Base-by-base conservation (phyloP, 2,797 vertebrate genomes). In the Coranthus polyacanthus region DNA sequence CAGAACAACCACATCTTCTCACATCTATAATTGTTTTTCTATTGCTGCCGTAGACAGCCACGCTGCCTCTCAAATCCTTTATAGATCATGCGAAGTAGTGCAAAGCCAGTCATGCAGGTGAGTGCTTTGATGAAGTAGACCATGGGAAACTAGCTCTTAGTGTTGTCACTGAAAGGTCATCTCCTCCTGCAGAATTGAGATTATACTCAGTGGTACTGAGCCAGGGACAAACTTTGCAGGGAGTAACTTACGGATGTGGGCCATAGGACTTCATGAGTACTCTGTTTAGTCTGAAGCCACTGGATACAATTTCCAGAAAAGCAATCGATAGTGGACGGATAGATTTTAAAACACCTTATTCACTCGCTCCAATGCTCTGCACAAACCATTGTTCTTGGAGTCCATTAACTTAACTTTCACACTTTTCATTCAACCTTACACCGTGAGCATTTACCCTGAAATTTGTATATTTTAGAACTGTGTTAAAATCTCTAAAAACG, bases 41-140 rank as follows among this genome's bases (percentile, higher is more conserved):
- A 59, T 45, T 59, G 38, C 50, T 68, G 22, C 22, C 5, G 3
- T n/a, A n/a, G n/a, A n/a, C n/a, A n/a, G n/a, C n/a, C n/a, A n/a
- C 12, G 17, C 6, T 21, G 15, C 20, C n/a, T 56, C 45, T 32
- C 24, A 12, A 46, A 21, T 39, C 6, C 39, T 56, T 26, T 0
- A 0, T 12, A 42, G 5, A 24, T 24, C 22, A 24, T 24, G 5
- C 3, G 13, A 9, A 3, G 12, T 36, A n/a, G n/a, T 41, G 32
- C 12, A 32, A 34, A 18, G n/a, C 13, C 21, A 3, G n/a, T 12
- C 22, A 63, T 18, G 12, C 29, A 44, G 41, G 41, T 15, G 32
- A 70, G 15, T 26, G 11, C 9, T 17, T 46, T 41, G 32, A 47
- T 18, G 16, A 12, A 58, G 24, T 24, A n/a, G 9, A 36, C 13